Evolutionary conservation across 2,888 invertebrate genomes (phyloP).

Genomic region (Elmis aenea): DNA sequence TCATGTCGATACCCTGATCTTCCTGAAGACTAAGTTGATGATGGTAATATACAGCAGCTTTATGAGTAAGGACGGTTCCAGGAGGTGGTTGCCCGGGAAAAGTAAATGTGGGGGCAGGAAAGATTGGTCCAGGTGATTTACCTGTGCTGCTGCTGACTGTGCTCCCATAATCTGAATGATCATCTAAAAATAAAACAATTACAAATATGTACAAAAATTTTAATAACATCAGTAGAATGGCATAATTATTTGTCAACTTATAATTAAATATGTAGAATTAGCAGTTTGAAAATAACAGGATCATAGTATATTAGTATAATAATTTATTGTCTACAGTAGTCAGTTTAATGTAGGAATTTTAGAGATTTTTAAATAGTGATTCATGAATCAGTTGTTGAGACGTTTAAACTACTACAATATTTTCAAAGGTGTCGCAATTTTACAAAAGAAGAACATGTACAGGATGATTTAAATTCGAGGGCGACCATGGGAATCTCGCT

Average conservation of each 20-base stretch:
- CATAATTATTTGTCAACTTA: neutral
- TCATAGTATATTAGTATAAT: no score
- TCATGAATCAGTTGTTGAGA: no score
- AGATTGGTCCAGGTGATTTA: constrained; percentile 60
- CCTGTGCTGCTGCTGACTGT: constrained; percentile 62
- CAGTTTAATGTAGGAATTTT: no score
- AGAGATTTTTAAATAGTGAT: no score
- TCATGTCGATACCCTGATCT: constrained; percentile 85
- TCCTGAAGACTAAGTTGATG: constrained; percentile 78
- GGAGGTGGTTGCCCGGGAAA: constrained; percentile 62
- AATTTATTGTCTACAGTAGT: no score
- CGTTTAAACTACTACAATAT: no score
- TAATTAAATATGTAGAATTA: neutral
- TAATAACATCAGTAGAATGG: neutral
- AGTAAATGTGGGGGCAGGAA: constrained; percentile 64
- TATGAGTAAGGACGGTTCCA: constrained; percentile 65
- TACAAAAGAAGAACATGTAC: no score
- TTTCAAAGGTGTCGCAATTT: no score
- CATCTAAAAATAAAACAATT: constrained; percentile 50
- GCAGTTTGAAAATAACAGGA: no score
- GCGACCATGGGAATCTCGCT: no score
- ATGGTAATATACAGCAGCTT: constrained; percentile 74
- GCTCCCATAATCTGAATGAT: constrained; percentile 63
- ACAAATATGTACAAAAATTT: no score
- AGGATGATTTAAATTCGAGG: no score